These are phyloP conservation scores for Drosophila maculinotata DNA, from an alignment of 2,888 invertebrate genomes.

Conservation along the genomic window DNA sequence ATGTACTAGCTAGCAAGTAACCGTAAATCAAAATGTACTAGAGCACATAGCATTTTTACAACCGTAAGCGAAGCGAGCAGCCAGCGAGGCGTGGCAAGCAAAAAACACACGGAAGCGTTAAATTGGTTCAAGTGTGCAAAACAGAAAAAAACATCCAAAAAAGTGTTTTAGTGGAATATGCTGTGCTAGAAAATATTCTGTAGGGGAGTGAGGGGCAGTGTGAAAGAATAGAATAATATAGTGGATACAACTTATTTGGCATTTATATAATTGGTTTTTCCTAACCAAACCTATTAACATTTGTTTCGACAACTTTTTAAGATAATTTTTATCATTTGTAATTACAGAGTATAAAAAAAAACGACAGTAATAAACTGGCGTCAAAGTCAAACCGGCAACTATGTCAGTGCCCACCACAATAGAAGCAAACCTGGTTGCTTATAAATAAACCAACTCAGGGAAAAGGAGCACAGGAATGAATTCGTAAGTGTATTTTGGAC, in stretches of 20 bases:
- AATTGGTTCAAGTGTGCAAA: constrained; percentile 67
- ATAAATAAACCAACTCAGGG: background rate
- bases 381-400: constrained; percentile 24
- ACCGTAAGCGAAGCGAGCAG: background rate
- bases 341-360: background rate
- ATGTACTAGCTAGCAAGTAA: constrained; percentile 2
- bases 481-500: constrained; percentile 5
- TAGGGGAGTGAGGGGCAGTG: background rate
- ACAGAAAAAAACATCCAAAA: constrained; percentile 7
- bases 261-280: background rate
- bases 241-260: too few species aligned
- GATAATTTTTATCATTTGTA: background rate
- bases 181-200: background rate
- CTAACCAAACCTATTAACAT: background rate
- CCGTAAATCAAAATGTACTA: constrained; percentile 25
- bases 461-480: constrained; percentile 5
- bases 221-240: too few species aligned
- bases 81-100: constrained; percentile 52
- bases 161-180: background rate
- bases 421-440: constrained; percentile 4
- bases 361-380: constrained; percentile 16
- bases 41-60: constrained; percentile 23
- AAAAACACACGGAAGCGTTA: constrained; percentile 66
- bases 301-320: background rate
- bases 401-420: constrained; percentile 25